These are phyloP conservation scores for Agrilus biguttatus DNA, from an alignment of 2,888 invertebrate genomes.

Conservation along the genomic window DNA sequence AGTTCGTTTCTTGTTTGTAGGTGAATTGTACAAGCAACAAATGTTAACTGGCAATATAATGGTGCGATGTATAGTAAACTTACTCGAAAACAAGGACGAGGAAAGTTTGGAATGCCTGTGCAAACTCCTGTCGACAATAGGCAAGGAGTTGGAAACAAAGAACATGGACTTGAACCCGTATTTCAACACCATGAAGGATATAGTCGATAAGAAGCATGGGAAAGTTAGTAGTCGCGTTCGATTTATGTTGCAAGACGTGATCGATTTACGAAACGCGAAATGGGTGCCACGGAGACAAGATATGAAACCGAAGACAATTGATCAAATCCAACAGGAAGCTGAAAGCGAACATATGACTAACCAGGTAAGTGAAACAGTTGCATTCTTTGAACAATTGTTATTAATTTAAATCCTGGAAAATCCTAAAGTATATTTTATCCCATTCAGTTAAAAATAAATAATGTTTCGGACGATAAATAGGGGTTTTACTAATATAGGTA, in stretches of 20 bases:
- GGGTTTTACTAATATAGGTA: too few relatives aligned
- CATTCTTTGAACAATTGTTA: conserved; percentile 9
- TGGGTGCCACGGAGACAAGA: conserved; percentile 83
- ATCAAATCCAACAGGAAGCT: conserved; percentile 83
- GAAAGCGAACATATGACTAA: conserved; percentile 68
- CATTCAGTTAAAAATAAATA: too few relatives aligned
- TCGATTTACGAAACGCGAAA: conserved; percentile 66
- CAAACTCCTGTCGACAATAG: conserved; percentile 80
- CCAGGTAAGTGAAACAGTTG: conserved; percentile 61
- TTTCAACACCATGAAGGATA: conserved; percentile 54
- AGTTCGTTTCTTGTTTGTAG: conserved; percentile 38
- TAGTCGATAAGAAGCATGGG: conserved; percentile 48
- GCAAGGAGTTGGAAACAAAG: conserved; percentile 62
- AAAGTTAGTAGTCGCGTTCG: conserved; percentile 48
- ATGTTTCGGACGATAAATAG: too few relatives aligned
- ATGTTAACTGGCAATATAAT: conserved; percentile 84
- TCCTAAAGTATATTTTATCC: too few relatives aligned
- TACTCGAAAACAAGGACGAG: conserved; percentile 67
- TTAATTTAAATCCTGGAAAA: too few relatives aligned
- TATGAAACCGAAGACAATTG: conserved; percentile 84
- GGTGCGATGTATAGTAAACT: conserved; percentile 64
- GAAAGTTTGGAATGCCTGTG: conserved; percentile 89
- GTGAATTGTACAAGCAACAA: conserved; percentile 82
- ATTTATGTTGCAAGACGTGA: conserved; percentile 54
- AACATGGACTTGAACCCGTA: conserved; percentile 39